phyloP scores from a whole-genome alignment of 1,140 invertebrate species.

The Zelostemma sp. region DNA sequence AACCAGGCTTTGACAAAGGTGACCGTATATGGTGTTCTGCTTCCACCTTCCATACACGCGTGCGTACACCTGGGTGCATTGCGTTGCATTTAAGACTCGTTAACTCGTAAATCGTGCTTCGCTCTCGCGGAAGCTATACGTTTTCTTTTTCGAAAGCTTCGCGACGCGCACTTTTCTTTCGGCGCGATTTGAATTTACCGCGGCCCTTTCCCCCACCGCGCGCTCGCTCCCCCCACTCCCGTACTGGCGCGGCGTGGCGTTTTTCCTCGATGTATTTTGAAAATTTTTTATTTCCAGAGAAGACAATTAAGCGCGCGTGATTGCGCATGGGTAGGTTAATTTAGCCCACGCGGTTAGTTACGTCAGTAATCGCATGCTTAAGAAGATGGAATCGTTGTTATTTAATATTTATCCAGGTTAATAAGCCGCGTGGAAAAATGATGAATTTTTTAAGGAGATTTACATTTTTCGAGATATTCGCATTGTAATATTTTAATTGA shows the following conservation, averaged over 20 bases:
- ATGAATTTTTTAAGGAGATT: too few relatives aligned
- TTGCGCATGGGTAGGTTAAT: conserved; percentile 23
- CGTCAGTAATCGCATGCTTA: conserved; percentile 32
- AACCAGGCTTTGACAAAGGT: conserved; percentile 67
- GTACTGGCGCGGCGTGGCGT: too few relatives aligned
- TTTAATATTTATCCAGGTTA: conserved; percentile 24
- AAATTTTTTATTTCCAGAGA: too few relatives aligned
- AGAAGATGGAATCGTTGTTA: conserved; percentile 10
- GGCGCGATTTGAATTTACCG: too few relatives aligned
- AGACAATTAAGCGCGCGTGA: too few relatives aligned
- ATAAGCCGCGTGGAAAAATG: conserved; percentile 13
- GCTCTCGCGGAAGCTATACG: conserved; percentile 47
- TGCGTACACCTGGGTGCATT: conserved; percentile 52
- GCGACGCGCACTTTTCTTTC: not conserved
- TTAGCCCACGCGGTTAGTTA: conserved; percentile 38
- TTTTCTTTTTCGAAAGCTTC: conserved; percentile 45
- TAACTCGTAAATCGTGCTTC: conserved; percentile 53
- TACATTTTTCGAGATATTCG: not conserved
- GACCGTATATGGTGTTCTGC: conserved; percentile 64
- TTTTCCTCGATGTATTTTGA: too few relatives aligned
- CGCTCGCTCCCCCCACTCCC: too few relatives aligned
- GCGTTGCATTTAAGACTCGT: conserved; percentile 52
- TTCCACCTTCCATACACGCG: conserved; percentile 62
- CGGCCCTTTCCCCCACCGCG: too few relatives aligned
- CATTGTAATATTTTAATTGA: not conserved